Evolutionary conservation across 35 echinoderm and acorn worm genomes (phyloP), one percentile per base, ranked within the genome.

Genomic region (Ophioderma brevispina): DNA sequence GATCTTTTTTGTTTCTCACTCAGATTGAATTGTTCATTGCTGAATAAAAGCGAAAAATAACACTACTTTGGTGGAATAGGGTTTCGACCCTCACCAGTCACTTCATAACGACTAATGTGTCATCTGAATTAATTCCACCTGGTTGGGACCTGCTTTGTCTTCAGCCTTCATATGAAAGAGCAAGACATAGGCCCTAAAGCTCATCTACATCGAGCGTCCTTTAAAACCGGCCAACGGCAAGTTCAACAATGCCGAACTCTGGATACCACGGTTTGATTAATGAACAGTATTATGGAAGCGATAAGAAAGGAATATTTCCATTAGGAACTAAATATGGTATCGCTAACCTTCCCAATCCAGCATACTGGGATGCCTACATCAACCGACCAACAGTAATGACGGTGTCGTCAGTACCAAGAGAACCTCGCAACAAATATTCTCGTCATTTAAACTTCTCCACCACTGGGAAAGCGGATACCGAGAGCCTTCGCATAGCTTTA

Each of bases 251-350:
- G 97, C 97, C 97, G 15, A 99, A 99, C 80, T 99, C 97, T 43
- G 97, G 97, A 17, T 99, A 84, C 85, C 97, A 99, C 41, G 93
- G 97, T 18, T 90, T 92, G 37, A 99, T 99, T 83, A 99, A 99
- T 92, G 76, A 91, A 41, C 36, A 70, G 13, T 99, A 88, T 78
- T 87, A 92, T 81, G 97, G 97, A n/a, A 55, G 76, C 0, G 25
- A 81, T 36, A 93, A 93, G 77, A 18, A 21, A 13, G 91, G 90
- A 28, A 79, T 90, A 43, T 88, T 94, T 36, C 93, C 93, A 40
- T 55, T 93, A 0, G 91, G 88, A 34, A 78, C 77, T 30, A 84
- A 81, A 34, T 85, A 98, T 50, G 87, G 79, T 33, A 83, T 63
- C 33, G 38, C 52, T 33, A 98, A 98, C 59, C 86, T 98, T 30